A percentile compares a stretch with the other conserved stretches of the same genome.
Conservation (phyloP, 2,888 invertebrate genomes). For the Stenodera caucasica region DNA sequence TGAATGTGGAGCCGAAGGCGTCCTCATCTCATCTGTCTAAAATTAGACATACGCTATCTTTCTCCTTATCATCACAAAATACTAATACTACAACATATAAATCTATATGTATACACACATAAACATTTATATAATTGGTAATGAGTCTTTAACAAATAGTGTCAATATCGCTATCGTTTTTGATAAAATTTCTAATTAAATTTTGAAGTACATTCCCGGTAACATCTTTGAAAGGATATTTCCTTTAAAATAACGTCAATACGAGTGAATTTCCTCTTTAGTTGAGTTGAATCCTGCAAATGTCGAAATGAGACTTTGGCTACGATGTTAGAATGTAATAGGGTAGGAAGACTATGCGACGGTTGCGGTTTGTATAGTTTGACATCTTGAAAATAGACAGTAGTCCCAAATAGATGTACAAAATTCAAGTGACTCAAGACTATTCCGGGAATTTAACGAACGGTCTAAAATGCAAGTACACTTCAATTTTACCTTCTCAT, state of each 20-base stretch:
- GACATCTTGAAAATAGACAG: slow-evolving; percentile 24
- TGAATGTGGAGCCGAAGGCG: neutral
- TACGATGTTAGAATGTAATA: slow-evolving; percentile 15
- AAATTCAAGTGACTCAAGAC: slow-evolving; percentile 19
- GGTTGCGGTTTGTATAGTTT: slow-evolving; percentile 17
- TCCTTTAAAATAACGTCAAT: slow-evolving; percentile 4
- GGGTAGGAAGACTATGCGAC: slow-evolving; percentile 18
- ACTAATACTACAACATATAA: neutral
- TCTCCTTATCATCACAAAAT: neutral
- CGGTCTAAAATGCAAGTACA: slow-evolving; percentile 32
- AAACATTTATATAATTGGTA: slow-evolving; percentile 10
- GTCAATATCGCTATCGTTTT: neutral
- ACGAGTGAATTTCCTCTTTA: neutral
- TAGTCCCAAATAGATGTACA: slow-evolving; percentile 1
- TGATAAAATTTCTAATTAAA: slow-evolving; percentile 21
- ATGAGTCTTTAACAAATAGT: slow-evolving; percentile 9
- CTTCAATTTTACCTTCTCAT: slow-evolving; percentile 19
- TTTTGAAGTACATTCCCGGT: slow-evolving; percentile 12
- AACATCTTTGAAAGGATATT: slow-evolving; percentile 8
- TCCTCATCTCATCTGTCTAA: neutral
- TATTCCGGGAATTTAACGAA: slow-evolving; percentile 33
- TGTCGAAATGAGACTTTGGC: slow-evolving; percentile 16
- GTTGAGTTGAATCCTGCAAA: slow-evolving; percentile 13
- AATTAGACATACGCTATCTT: neutral
- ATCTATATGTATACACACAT: neutral